A percentile compares a stretch with the other conserved stretches of the same genome.
phyloP scores from a whole-genome alignment of 2,888 invertebrate genomes.

The Hirudinaria manillensis region DNA sequence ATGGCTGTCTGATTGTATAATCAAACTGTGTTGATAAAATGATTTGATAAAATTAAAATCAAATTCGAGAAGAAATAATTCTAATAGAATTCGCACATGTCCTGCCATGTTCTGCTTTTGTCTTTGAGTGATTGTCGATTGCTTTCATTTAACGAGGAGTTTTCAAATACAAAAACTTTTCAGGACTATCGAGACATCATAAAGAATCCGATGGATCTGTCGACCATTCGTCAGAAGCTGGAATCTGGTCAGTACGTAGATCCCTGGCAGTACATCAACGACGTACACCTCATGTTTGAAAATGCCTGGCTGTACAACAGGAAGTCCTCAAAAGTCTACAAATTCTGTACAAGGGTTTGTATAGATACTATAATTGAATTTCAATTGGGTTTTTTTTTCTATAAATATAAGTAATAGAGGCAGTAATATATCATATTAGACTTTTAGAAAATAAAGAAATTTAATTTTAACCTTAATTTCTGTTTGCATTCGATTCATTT shows the following conservation, averaged over 20 bases:
- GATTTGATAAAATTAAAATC: no score
- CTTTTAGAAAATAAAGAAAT: neutral
- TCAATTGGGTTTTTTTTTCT: neutral
- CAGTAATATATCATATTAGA: no score
- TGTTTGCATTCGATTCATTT: neutral
- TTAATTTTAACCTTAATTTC: neutral
- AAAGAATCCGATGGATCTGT: constrained; percentile 91
- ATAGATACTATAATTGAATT: neutral
- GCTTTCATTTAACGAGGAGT: no score
- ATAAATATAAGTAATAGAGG: neutral
- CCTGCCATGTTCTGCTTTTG: no score
- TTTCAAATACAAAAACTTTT: constrained; percentile 47
- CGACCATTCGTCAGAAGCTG: constrained; percentile 84
- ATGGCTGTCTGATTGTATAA: no score
- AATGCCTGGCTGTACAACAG: constrained; percentile 99
- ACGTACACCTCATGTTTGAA: constrained; percentile 99
- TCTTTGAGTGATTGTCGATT: no score
- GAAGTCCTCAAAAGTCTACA: constrained; percentile 93
- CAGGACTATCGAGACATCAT: constrained; percentile 94
- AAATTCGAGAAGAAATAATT: no score
- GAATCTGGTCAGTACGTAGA: constrained; percentile 88
- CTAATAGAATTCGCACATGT: no score
- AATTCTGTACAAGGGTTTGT: constrained; percentile 90
- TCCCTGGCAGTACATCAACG: constrained; percentile 98
- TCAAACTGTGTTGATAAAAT: no score